Evolutionary conservation across 2,888 invertebrate genomes (phyloP).

Genomic region (Lepidonotus clava): DNA sequence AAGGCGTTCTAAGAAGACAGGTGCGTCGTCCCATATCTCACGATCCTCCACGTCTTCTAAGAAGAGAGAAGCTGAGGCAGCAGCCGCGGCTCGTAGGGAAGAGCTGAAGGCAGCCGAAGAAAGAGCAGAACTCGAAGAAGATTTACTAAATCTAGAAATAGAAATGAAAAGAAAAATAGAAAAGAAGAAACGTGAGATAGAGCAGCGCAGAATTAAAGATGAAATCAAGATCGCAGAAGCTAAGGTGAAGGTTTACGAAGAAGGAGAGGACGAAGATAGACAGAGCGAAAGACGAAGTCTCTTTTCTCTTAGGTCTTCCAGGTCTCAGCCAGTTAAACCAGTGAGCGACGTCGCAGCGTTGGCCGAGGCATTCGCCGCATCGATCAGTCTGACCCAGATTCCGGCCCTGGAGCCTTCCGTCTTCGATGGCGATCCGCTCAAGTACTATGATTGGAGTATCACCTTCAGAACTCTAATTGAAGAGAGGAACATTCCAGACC

Average conservation of each 20-base stretch:
- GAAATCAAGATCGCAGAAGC: background rate
- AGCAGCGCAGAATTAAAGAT: background rate
- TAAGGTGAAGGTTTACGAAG: constrained; percentile 11
- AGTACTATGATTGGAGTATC: too few relatives aligned
- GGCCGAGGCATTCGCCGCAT: too few relatives aligned
- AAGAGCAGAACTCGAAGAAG: background rate
- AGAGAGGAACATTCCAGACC: too few relatives aligned
- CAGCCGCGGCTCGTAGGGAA: background rate
- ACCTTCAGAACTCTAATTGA: too few relatives aligned
- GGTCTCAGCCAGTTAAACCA: too few relatives aligned
- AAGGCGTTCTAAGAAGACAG: background rate
- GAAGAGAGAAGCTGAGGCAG: background rate
- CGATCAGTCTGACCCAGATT: too few relatives aligned
- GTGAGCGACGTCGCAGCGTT: too few relatives aligned
- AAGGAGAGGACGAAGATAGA: background rate
- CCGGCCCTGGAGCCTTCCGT: too few relatives aligned
- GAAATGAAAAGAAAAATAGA: too few relatives aligned
- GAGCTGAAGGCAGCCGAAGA: background rate
- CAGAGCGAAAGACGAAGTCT: too few relatives aligned
- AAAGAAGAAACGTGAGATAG: background rate
- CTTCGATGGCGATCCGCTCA: too few relatives aligned
- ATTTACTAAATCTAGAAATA: background rate
- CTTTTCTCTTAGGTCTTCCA: too few relatives aligned
- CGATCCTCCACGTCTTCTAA: background rate
- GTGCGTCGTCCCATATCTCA: background rate